These are phyloP conservation scores for Choreutis nemorana DNA, from an alignment of 2,888 invertebrate genomes.

Conservation along the genomic window DNA sequence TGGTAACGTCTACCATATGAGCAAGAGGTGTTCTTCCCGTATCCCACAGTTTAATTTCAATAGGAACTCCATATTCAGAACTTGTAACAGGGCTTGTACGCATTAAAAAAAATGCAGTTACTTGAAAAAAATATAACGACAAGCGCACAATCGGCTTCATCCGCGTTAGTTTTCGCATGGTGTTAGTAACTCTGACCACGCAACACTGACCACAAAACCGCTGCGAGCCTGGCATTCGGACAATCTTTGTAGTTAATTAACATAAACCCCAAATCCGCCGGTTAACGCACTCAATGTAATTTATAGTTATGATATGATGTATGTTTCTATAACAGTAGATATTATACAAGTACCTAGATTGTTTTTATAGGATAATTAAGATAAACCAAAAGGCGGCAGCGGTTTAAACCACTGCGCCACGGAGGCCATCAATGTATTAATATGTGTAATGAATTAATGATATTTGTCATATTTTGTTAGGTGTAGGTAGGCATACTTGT, in stretches of 20 bases:
- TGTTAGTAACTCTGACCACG: slow-evolving; percentile 42
- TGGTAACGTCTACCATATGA: slow-evolving; percentile 82
- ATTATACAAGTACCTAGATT: too few species aligned
- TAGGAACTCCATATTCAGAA: slow-evolving; percentile 39
- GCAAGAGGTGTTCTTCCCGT: slow-evolving; percentile 68
- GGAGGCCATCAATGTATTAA: too few species aligned
- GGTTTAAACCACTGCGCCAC: too few species aligned
- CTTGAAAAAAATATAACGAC: slow-evolving; percentile 10
- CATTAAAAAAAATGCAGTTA: too few species aligned
- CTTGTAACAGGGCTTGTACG: slow-evolving; percentile 13
- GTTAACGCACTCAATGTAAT: slow-evolving; percentile 51
- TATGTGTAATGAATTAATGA: too few species aligned
- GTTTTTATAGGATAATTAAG: too few species aligned
- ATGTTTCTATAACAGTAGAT: too few species aligned
- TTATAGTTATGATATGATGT: too few species aligned
- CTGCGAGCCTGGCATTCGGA: slow-evolving; percentile 23
- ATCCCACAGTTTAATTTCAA: slow-evolving; percentile 56
- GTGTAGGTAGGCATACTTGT: too few species aligned
- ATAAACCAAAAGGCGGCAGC: too few species aligned
- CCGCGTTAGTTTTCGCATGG: slow-evolving; percentile 40
- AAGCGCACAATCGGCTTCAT: slow-evolving; percentile 35
- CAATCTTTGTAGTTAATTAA: slow-evolving; percentile 48
- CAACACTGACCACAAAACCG: slow-evolving; percentile 30
- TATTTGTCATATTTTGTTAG: too few species aligned
- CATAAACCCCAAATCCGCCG: slow-evolving; percentile 38